phyloP scores from a whole-genome alignment of 92 coral and sea anemone genomes.

The Bergia puertoricense region DNA sequence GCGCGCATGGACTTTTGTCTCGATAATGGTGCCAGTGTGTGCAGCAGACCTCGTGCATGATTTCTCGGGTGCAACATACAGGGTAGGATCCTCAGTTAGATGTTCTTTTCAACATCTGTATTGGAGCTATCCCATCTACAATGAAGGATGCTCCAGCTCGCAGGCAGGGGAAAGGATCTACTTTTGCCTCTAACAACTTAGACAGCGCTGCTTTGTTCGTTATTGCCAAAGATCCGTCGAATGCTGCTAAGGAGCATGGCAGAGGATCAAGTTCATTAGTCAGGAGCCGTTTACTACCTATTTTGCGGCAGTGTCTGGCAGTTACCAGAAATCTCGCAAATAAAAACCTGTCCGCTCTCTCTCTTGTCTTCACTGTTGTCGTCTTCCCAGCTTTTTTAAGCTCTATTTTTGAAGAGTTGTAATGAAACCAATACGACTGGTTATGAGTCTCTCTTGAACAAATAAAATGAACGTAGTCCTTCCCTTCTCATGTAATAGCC shows the following conservation, averaged over 20 bases:
- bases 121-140: too few species aligned
- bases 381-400: conserved; percentile 43
- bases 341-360: conserved; percentile 54
- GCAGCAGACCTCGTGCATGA: background rate
- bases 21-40: background rate
- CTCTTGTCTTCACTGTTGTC: conserved; percentile 11
- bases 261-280: conserved; percentile 63
- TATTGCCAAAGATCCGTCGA: conserved; percentile 33
- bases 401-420: conserved; percentile 66
- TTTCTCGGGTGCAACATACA: conserved; percentile 5
- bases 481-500: too few species aligned
- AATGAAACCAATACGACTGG: conserved; percentile 49
- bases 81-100: background rate
- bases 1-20: too few species aligned
- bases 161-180: too few species aligned
- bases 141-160: too few species aligned
- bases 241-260: conserved; percentile 63
- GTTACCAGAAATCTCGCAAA: conserved; percentile 59
- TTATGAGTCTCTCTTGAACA: conserved; percentile 34
- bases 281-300: conserved; percentile 50
- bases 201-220: background rate
- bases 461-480: conserved; percentile 35
- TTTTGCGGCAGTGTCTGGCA: conserved; percentile 55
- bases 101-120: too few species aligned
- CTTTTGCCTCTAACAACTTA: background rate